A percentile compares a stretch with the other conserved stretches of the same genome.
phyloP scores from a whole-genome alignment of 35 echinoderm and acorn worm species.

The Lytechinus variegatus region DNA sequence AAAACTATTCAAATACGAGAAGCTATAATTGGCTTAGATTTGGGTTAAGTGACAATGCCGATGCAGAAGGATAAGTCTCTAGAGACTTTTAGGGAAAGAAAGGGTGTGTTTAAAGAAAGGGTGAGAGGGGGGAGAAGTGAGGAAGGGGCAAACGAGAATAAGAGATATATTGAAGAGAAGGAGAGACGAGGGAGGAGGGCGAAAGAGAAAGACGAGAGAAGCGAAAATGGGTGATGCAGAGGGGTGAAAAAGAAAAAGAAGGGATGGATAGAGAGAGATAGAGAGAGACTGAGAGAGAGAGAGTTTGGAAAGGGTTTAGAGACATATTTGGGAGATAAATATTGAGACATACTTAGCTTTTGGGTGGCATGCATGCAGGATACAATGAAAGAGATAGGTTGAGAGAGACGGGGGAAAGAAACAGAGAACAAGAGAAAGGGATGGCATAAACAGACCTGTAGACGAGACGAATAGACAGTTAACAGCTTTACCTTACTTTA shows the following conservation, averaged over 20 bases:
- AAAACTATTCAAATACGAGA: conserved; percentile 5
- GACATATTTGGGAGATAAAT: too few relatives aligned
- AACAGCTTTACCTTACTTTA: too few relatives aligned
- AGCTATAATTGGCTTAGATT: conserved; percentile 33
- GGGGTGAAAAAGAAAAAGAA: not conserved
- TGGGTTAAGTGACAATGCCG: conserved; percentile 42
- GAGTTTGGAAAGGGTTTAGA: too few relatives aligned
- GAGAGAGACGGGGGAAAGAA: too few relatives aligned
- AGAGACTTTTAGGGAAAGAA: not conserved
- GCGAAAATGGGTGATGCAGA: too few relatives aligned
- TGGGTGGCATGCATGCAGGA: too few relatives aligned
- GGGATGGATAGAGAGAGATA: not conserved
- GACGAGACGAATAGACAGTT: too few relatives aligned
- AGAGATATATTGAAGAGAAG: not conserved
- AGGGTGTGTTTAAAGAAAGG: not conserved
- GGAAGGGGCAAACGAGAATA: not conserved
- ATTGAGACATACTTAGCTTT: too few relatives aligned
- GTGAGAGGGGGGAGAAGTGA: not conserved
- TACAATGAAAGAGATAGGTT: too few relatives aligned
- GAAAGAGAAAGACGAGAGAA: not conserved
- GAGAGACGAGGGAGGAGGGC: not conserved
- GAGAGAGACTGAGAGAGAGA: not conserved
- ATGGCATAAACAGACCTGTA: too few relatives aligned
- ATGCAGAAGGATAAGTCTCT: not conserved
- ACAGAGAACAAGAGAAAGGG: too few relatives aligned